phyloP scores from a whole-genome alignment of 2,888 invertebrate species.

The Torymus auratus region DNA sequence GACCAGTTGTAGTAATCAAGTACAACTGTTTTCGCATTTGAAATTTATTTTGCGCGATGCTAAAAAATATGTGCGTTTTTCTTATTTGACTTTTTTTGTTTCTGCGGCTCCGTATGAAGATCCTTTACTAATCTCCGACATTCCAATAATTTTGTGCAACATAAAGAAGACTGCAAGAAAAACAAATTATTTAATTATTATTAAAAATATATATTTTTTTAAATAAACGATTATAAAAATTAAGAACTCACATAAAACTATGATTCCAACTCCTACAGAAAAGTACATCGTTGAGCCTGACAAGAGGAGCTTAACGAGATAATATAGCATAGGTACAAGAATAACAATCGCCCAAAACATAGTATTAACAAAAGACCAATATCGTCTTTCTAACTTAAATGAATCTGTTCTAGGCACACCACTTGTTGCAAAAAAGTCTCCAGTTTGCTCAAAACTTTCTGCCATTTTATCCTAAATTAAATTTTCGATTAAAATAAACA shows the following conservation, averaged over 20 bases:
- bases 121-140: conserved; percentile 90
- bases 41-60: conserved; percentile 39
- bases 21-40: conserved; percentile 42
- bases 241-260: conserved; percentile 86
- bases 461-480: conserved; percentile 83
- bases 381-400: conserved; percentile 80
- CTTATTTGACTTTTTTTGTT: conserved; percentile 77
- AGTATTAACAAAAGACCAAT: conserved; percentile 85
- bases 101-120: conserved; percentile 87
- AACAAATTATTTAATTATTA: conserved; percentile 24
- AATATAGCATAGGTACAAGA: conserved; percentile 85
- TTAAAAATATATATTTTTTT: conserved; percentile 49
- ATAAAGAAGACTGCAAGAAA: conserved; percentile 83
- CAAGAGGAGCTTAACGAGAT: conserved; percentile 82
- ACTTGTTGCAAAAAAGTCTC: conserved; percentile 88
- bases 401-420: conserved; percentile 83
- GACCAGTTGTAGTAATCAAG: conserved; percentile 50
- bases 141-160: conserved; percentile 87
- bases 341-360: conserved; percentile 84
- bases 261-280: conserved; percentile 83
- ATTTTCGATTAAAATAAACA: conserved; percentile 12
- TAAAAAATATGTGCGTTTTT: conserved; percentile 53
- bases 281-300: conserved; percentile 86
- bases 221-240: conserved; percentile 41
- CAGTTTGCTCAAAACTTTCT: conserved; percentile 85